These are phyloP conservation scores for Drymonia ruficornis DNA, from an alignment of 2,888 invertebrate species.

Conservation along the genomic window DNA sequence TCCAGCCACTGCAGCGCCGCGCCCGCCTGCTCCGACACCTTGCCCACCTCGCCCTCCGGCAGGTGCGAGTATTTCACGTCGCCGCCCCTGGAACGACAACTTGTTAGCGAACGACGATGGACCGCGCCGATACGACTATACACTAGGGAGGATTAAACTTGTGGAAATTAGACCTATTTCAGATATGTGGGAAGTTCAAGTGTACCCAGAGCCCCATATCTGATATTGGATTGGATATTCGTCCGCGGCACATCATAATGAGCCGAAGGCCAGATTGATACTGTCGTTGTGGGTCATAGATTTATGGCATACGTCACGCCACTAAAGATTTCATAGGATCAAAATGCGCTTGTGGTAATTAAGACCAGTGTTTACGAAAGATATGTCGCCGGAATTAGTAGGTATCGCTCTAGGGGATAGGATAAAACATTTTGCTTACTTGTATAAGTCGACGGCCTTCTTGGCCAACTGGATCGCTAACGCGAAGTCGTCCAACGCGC, in stretches of 20 bases:
- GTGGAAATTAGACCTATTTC: too few relatives aligned
- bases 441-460: conserved; percentile 90
- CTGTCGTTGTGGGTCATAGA: too few relatives aligned
- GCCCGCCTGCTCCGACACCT: conserved; percentile 88
- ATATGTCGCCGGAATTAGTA: background rate
- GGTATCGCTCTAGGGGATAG: background rate
- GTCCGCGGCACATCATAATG: too few relatives aligned
- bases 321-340: too few relatives aligned
- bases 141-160: too few relatives aligned
- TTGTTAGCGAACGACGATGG: background rate
- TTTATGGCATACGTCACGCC: too few relatives aligned
- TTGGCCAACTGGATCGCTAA: conserved; percentile 91
- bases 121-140: background rate
- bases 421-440: conserved; percentile 67
- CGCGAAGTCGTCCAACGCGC: conserved; percentile 92
- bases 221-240: too few relatives aligned
- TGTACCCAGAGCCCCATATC: too few relatives aligned
- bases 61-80: conserved; percentile 92
- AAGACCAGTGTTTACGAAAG: too few relatives aligned
- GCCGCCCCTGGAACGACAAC: conserved; percentile 73
- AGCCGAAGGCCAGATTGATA: too few relatives aligned
- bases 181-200: too few relatives aligned
- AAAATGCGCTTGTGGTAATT: too few relatives aligned
- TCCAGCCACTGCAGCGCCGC: conserved; percentile 94
- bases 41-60: conserved; percentile 91